Percentiles rank a stretch among this genome's conserved stretches.
Conservation (phyloP, 1,140 invertebrate species). For the Leptoteleia sp. region DNA sequence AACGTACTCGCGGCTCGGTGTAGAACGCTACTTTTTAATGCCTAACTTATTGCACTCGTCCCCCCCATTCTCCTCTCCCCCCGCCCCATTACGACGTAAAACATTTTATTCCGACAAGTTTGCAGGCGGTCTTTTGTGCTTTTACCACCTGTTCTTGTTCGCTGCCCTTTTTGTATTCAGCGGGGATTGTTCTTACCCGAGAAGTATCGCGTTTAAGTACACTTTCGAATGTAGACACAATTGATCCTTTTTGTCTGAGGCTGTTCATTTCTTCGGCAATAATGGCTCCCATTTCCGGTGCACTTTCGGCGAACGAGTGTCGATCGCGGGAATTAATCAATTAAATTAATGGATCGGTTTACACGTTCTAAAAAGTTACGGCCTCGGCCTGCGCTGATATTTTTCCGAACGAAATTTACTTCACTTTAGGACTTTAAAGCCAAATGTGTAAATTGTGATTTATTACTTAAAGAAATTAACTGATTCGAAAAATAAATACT, state of each 20-base stretch:
- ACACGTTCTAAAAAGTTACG: slow-evolving; percentile 7
- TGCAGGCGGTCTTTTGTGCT: slow-evolving; percentile 17
- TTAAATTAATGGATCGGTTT: slow-evolving; percentile 27
- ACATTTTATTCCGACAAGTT: slow-evolving; percentile 28
- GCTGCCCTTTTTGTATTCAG: slow-evolving; percentile 37
- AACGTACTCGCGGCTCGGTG: slow-evolving; percentile 5
- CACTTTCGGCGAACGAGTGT: slow-evolving; percentile 23
- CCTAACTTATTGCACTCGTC: slow-evolving; percentile 29
- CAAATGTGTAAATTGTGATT: too few species aligned
- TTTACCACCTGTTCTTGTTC: slow-evolving; percentile 27
- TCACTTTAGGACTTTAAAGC: not conserved
- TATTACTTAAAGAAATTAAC: too few species aligned
- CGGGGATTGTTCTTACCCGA: slow-evolving; percentile 26
- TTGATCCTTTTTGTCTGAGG: slow-evolving; percentile 30
- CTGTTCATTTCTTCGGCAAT: slow-evolving; percentile 17
- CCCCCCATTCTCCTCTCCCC: too few species aligned
- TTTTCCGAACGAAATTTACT: not conserved
- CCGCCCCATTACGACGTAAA: slow-evolving; percentile 36
- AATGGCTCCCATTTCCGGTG: slow-evolving; percentile 31
- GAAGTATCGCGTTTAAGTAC: slow-evolving; percentile 46
- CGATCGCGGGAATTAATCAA: slow-evolving; percentile 27
- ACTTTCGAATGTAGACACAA: slow-evolving; percentile 33
- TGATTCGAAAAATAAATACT: too few species aligned
- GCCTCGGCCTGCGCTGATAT: not conserved
- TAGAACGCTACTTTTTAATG: slow-evolving; percentile 31